Conservation (phyloP, 2,113 vertebrate species). For the Macaca fascicularis region T2T-MFA8v1.1 NC_088391.1:10459001-10459500, state of each 20-base stretch:
- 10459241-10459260: neutral
- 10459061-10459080: neutral
- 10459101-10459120: neutral
- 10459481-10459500: neutral
- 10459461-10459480: neutral
- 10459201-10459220: neutral
- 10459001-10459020: neutral
- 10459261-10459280: neutral
- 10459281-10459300: neutral
- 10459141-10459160: neutral
- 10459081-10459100: neutral
- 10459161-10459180: neutral
- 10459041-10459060: neutral
- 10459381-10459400: neutral
- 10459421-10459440: neutral
- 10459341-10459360: neutral
- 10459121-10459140: neutral
- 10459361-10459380: neutral
- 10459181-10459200: no score
- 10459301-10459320: neutral
- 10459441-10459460: neutral
- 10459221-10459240: neutral
- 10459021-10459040: neutral
- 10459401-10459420: neutral
- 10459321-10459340: rapidly evolving